phyloP scores from a whole-genome alignment of 2,797 vertebrate genomes.

The Sebastes nivosus region DNA sequence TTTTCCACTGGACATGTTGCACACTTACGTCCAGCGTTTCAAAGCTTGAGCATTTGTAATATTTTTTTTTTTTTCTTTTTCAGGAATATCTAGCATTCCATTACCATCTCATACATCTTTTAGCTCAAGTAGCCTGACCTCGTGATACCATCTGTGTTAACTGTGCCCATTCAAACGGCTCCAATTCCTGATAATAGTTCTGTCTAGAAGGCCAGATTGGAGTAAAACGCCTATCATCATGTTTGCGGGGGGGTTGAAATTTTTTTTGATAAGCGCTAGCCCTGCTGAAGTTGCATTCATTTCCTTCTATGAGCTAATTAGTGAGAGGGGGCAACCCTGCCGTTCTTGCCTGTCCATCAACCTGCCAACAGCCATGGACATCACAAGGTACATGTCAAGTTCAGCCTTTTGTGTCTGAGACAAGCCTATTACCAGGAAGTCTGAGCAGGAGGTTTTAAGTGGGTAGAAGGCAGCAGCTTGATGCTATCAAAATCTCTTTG shows the following conservation, averaged over 20 bases:
- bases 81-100: slow-evolving; percentile 37
- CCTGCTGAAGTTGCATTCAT: slow-evolving; percentile 85
- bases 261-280: slow-evolving; percentile 76
- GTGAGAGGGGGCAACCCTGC: slow-evolving; percentile 78
- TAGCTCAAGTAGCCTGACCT: slow-evolving; percentile 29
- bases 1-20: slow-evolving; percentile 51
- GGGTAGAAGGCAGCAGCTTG: slow-evolving; percentile 54
- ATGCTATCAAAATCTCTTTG: slow-evolving; percentile 63
- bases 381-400: slow-evolving; percentile 89
- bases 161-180: slow-evolving; percentile 56
- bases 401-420: slow-evolving; percentile 86
- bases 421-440: slow-evolving; percentile 84
- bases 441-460: slow-evolving; percentile 64
- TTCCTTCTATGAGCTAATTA: slow-evolving; percentile 91
- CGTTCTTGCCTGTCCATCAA: slow-evolving; percentile 90
- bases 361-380: slow-evolving; percentile 84
- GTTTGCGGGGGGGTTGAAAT: slow-evolving; percentile 74
- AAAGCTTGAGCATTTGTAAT: slow-evolving; percentile 25
- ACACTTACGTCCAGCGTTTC: slow-evolving; percentile 37
- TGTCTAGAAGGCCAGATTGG: slow-evolving; percentile 59
- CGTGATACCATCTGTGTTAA: slow-evolving; percentile 44
- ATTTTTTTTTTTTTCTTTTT: background rate
- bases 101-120: slow-evolving; percentile 47
- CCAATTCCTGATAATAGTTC: slow-evolving; percentile 61
- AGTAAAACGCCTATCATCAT: slow-evolving; percentile 72